Evolutionary conservation across 2,888 invertebrate species (phyloP), one percentile per base, ranked within the genome.

Genomic region (Sinohyriopsis cumingii): DNA sequence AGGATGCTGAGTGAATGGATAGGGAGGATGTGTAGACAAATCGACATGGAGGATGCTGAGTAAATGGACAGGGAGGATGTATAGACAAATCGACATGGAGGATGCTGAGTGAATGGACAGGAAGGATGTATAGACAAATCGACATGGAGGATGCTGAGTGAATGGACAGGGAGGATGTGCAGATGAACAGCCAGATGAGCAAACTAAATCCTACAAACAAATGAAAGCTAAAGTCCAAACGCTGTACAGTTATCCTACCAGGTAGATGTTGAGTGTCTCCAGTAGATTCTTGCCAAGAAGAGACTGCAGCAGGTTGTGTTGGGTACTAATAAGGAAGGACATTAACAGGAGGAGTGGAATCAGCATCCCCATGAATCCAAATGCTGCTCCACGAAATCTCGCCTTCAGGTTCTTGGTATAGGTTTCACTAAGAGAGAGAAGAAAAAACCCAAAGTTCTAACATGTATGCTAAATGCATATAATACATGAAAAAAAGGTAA

Each of bases 291-390:
- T 76, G n/a, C 90, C 90, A 18, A 90, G 71, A 5, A 87, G 62
- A 7, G 82, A 69, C 55, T 77, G 63, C 20, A 89, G 78, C 15
- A 86, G 53, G 55, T 86, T 83, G 55, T 83, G 79, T 18, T 89
- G 87, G 18, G 85, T 87, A 69, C 87, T 85, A 70, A 88, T 86
- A 53, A 90, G 80, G 71, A 90, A 87, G n/a, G 88, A 88, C 24
- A 88, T 73, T 24, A 90, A 68, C 55, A 90, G 80, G 54, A 87
- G 65, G 54, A 87, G 70, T 5, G 88, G 85, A n/a, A 88, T 78
- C 22, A 88, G 63, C 71, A 89, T 77, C 3, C 90, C 91, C 55
- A 90, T 71, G 25, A 90, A 75, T 54, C 88, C 86, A 68, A 89
- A 88, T 19, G 87, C 67, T 24, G 88, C 73, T n/a, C 91, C 89